These are phyloP conservation scores for Blastobasis lacticolella DNA, from an alignment of 2,888 invertebrate species.

Conservation along the genomic window DNA sequence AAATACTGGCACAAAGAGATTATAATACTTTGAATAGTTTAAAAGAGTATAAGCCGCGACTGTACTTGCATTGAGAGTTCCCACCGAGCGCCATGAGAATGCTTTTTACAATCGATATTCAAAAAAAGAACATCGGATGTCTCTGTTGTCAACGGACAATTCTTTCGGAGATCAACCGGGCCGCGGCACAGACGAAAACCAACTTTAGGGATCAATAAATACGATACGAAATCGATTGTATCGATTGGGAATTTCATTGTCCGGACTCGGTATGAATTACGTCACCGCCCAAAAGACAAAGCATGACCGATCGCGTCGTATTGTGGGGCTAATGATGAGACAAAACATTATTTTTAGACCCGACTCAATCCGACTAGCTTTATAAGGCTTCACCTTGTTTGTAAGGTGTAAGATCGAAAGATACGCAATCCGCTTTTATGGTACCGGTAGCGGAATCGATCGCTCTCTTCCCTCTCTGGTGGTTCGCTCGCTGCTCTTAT, in stretches of 20 bases:
- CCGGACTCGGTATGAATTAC: conserved; percentile 64
- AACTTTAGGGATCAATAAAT: conserved; percentile 14
- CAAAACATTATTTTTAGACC: conserved; percentile 68
- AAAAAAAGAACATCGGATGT: conserved; percentile 69
- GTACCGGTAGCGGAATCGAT: conserved; percentile 44
- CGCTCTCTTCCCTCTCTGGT: conserved; percentile 2
- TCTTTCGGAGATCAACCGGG: conserved; percentile 57
- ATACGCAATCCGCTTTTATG: conserved; percentile 49
- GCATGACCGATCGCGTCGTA: conserved; percentile 57
- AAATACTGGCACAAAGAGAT: conserved; percentile 45
- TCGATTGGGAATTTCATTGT: conserved; percentile 42
- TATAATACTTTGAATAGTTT: conserved; percentile 39
- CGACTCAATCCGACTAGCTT: conserved; percentile 32
- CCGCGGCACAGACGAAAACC: conserved; percentile 16
- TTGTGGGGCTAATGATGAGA: conserved; percentile 64
- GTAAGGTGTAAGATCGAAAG: conserved; percentile 32
- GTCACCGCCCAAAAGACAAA: conserved; percentile 72
- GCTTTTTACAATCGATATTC: conserved; percentile 72
- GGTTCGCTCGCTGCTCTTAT: too few relatives aligned
- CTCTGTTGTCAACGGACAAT: conserved; percentile 72
- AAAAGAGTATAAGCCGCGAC: conserved; percentile 55
- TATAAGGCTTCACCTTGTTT: conserved; percentile 34
- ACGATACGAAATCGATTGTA: conserved; percentile 22
- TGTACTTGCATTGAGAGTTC: conserved; percentile 54
- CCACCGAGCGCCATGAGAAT: conserved; percentile 68